phyloP scores from a whole-genome alignment of 2,888 invertebrate species.

The Quadriops clusia region DNA sequence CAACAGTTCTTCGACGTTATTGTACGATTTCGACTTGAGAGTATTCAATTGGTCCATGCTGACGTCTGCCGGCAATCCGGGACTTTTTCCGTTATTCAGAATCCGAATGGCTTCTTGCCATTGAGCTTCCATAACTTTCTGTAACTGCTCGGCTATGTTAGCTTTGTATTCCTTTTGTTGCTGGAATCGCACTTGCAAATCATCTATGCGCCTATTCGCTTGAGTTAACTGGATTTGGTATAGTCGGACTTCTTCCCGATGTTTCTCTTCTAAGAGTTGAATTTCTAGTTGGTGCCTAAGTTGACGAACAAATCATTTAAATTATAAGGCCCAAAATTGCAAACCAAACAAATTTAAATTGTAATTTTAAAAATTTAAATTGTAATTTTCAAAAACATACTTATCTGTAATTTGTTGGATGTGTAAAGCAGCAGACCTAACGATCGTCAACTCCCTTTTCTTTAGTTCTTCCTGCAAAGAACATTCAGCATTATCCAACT shows the following conservation, averaged over 20 bases:
- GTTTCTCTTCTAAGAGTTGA: constrained; percentile 65
- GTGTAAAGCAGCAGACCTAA: constrained; percentile 60
- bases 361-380: constrained; percentile 9
- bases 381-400: constrained; percentile 27
- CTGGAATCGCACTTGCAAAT: constrained; percentile 47
- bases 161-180: constrained; percentile 43
- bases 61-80: constrained; percentile 9
- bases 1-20: constrained; percentile 27
- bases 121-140: constrained; percentile 63
- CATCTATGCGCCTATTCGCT: constrained; percentile 52
- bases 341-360: constrained; percentile 9
- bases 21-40: constrained; percentile 26
- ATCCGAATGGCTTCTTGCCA: constrained; percentile 67
- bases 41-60: constrained; percentile 27
- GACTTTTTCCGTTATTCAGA: constrained; percentile 33
- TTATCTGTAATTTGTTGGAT: constrained; percentile 58
- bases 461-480: constrained; percentile 52
- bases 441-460: constrained; percentile 51
- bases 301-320: constrained; percentile 3
- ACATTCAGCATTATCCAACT: constrained; percentile 58
- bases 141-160: constrained; percentile 61
- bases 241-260: constrained; percentile 64
- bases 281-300: constrained; percentile 60
- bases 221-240: constrained; percentile 60
- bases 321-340: background rate